phyloP scores from a whole-genome alignment of 2,113 vertebrate species.

The Pteronura brasiliensis region DNA sequence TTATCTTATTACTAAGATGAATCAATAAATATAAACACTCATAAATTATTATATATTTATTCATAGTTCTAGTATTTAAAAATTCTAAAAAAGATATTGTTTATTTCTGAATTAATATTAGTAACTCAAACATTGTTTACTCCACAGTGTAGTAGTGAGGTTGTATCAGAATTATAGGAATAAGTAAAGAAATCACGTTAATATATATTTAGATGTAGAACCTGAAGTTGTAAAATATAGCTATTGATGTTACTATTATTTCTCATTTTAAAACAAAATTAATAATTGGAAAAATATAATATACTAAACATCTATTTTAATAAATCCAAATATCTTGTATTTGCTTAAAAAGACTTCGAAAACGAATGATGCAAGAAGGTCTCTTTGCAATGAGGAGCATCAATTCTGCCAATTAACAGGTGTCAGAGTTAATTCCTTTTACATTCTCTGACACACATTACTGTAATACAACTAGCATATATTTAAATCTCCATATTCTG shows the following conservation, averaged over 20 bases:
- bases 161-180: not conserved
- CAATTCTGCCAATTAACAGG: constrained; percentile 52
- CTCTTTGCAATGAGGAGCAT: constrained; percentile 31
- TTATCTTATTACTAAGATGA: not conserved
- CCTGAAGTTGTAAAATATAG: constrained; percentile 15
- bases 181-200: not conserved
- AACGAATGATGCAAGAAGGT: constrained; percentile 52
- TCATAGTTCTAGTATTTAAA: not conserved
- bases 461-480: not conserved
- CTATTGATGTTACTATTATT: constrained; percentile 27
- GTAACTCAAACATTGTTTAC: not conserved
- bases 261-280: constrained; percentile 36
- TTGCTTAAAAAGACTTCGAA: not conserved
- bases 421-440: constrained; percentile 65
- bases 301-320: constrained; percentile 47
- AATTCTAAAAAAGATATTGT: not conserved
- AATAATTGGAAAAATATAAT: not conserved
- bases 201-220: not conserved
- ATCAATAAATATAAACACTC: not conserved
- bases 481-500: not conserved
- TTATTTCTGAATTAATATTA: not conserved
- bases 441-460: constrained; percentile 48
- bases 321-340: constrained; percentile 30
- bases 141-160: not conserved
- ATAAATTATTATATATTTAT: not conserved